phyloP scores from a whole-genome alignment of 2,113 vertebrate species.

The Gallinago jamesoni region DNA sequence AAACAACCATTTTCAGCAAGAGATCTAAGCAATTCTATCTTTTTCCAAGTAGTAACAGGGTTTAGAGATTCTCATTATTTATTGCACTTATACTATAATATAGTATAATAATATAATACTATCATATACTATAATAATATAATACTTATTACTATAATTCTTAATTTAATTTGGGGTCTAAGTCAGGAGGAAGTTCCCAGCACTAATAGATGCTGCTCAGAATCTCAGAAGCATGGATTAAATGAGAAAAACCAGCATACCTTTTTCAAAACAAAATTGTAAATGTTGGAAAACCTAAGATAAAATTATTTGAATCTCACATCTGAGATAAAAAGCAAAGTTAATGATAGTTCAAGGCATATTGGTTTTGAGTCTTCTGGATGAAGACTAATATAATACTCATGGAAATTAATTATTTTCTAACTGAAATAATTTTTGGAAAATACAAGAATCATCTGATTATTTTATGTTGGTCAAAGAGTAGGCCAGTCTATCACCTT shows the following conservation, averaged over 20 bases:
- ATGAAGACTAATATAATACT: neutral
- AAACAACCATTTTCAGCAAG: neutral
- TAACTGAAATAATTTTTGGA: neutral
- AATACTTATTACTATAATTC: neutral
- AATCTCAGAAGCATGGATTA: neutral
- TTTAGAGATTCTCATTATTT: neutral
- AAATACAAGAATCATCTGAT: neutral
- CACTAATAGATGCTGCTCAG: neutral
- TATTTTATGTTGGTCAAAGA: neutral
- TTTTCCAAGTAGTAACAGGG: neutral
- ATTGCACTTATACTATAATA: neutral
- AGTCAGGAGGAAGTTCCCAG: neutral
- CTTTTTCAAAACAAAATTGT: neutral
- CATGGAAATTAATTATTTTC: neutral
- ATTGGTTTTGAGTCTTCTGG: neutral
- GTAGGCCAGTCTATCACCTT: neutral
- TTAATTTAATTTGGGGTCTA: neutral
- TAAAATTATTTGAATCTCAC: neutral
- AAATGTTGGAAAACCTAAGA: neutral
- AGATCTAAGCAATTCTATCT: neutral
- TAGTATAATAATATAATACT: no score
- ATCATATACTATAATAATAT: no score
- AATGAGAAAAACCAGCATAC: neutral
- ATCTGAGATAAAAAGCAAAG: neutral
- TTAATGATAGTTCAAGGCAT: neutral